Evolutionary conservation across 2,888 invertebrate genomes (phyloP).

Genomic region (Cantharis nigra): DNA sequence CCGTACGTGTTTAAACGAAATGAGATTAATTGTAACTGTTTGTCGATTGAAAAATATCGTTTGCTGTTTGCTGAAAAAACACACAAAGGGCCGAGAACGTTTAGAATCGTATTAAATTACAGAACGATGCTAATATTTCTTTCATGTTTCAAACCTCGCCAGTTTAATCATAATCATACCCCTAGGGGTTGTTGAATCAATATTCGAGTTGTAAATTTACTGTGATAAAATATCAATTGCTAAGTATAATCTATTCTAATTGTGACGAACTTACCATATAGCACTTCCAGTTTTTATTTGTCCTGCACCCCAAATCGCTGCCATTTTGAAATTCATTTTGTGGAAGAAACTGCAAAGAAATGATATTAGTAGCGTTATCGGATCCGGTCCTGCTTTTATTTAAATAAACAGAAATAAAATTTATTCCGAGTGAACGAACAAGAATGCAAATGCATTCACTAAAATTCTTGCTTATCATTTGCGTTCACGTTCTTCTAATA

Average conservation of each 20-base stretch:
- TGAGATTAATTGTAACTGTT: not conserved
- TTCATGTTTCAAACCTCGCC: slow-evolving; percentile 10
- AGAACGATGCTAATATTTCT: slow-evolving; percentile 16
- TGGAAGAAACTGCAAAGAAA: slow-evolving; percentile 14
- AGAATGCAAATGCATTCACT: slow-evolving; percentile 7
- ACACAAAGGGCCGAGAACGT: not conserved
- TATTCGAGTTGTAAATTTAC: not conserved
- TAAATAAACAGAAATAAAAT: slow-evolving; percentile 9
- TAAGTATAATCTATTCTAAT: slow-evolving; percentile 1
- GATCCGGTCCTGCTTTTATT: not conserved
- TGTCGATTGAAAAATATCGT: not conserved
- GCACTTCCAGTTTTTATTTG: slow-evolving; percentile 22
- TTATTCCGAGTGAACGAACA: slow-evolving; percentile 12
- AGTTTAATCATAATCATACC: slow-evolving; percentile 10
- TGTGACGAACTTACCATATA: slow-evolving; percentile 23
- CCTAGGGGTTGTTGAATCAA: slow-evolving; percentile 5
- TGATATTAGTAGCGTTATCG: not conserved
- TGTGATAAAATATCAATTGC: slow-evolving; percentile 7
- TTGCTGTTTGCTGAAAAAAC: not conserved
- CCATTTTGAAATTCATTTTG: not conserved
- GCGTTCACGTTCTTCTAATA: not conserved
- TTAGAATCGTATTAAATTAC: slow-evolving; percentile 16
- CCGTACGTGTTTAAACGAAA: not conserved
- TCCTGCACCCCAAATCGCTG: slow-evolving; percentile 17
- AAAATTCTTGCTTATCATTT: not conserved